Evolutionary conservation across 2,797 vertebrate species (phyloP).

Genomic region (Nasua narica): DNA sequence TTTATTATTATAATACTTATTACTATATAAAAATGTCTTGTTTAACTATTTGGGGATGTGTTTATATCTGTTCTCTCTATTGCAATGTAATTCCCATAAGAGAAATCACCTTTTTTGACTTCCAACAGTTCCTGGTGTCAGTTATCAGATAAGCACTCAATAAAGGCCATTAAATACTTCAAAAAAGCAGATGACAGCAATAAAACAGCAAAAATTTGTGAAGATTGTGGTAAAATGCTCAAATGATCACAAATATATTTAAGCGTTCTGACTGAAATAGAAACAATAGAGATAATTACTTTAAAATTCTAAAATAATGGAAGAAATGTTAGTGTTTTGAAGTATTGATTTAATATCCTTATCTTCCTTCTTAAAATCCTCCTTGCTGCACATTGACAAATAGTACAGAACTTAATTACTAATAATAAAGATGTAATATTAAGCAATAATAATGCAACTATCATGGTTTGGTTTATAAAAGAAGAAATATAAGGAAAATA

Average conservation of each 20-base stretch:
- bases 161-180: background rate
- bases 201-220: background rate
- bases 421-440: conserved; percentile 61
- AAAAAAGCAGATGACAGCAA: background rate
- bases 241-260: conserved; percentile 8
- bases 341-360: conserved; percentile 57
- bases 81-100: background rate
- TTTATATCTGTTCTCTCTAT: background rate
- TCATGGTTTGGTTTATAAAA: conserved; percentile 56
- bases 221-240: background rate
- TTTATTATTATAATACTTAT: background rate
- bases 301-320: background rate
- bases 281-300: conserved; percentile 29
- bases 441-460: conserved; percentile 54
- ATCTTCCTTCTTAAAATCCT: conserved; percentile 5
- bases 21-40: background rate
- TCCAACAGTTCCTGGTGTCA: background rate
- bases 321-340: conserved; percentile 48
- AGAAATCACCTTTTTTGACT: background rate
- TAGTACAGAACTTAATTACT: conserved; percentile 45
- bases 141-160: background rate
- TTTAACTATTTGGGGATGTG: background rate
- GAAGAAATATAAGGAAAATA: conserved; percentile 66
- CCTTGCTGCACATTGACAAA: conserved; percentile 9
- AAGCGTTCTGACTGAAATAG: conserved; percentile 4